Evolutionary conservation across 2,113 vertebrate species (phyloP).

Genomic region (Tetrax tetrax): DNA sequence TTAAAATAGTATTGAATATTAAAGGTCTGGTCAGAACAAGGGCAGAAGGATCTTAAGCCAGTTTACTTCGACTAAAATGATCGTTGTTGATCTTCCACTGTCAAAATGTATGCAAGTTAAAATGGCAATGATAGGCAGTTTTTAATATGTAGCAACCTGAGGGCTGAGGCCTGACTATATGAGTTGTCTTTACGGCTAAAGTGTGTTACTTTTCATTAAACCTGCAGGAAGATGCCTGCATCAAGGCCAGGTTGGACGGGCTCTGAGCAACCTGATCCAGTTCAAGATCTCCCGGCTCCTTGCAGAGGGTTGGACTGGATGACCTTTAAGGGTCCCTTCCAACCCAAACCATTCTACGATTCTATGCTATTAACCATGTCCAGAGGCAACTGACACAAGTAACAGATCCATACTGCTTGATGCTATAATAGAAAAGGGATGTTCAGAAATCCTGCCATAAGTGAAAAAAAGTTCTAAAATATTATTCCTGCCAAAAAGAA

Average conservation of each 20-base stretch:
- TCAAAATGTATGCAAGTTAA: neutral
- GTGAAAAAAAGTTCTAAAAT: neutral
- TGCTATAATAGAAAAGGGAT: neutral
- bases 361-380: neutral
- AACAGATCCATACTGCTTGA: neutral
- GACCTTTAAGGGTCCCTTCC: no score
- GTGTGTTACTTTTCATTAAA: neutral
- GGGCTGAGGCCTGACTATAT: neutral
- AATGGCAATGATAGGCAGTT: neutral
- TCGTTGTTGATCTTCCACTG: neutral
- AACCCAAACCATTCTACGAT: no score
- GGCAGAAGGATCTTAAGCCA: neutral
- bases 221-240: neutral
- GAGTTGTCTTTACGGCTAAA: neutral
- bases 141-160: neutral
- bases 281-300: no score
- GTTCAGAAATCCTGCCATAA: neutral
- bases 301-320: no score
- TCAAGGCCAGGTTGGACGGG: no score
- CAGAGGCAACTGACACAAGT: neutral
- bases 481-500: neutral
- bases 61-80: neutral
- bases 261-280: no score
- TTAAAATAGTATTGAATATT: neutral
- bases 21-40: neutral